Conservation (phyloP, 1,140 invertebrate species). For the Rhopalosiphum padi region DNA sequence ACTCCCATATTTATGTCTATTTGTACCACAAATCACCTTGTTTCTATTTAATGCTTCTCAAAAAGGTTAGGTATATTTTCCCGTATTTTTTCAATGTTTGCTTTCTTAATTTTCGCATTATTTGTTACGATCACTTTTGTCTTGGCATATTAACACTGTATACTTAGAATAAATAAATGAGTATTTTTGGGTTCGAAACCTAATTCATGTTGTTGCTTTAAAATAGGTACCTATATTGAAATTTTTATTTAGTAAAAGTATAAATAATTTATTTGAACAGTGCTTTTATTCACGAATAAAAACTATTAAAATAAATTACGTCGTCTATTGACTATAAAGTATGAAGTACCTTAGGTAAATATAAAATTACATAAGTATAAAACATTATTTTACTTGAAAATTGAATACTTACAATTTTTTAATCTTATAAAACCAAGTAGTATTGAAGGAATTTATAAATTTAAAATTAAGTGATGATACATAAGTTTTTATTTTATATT, state of each 20-base stretch:
- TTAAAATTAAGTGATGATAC: background rate
- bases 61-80: constrained; percentile 26
- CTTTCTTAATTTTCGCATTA: constrained; percentile 27
- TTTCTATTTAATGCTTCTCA: background rate
- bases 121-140: constrained; percentile 25
- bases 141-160: constrained; percentile 11
- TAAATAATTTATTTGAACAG: background rate
- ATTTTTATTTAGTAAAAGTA: background rate
- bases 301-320: background rate
- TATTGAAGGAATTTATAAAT: background rate
- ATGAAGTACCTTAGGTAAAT: background rate
- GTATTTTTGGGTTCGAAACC: background rate
- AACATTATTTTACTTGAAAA: background rate
- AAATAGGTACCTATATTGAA: background rate
- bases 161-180: background rate
- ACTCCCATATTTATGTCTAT: background rate
- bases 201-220: background rate
- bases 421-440: background rate
- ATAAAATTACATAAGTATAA: background rate
- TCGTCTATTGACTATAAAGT: background rate
- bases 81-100: constrained; percentile 19
- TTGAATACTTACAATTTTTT: background rate
- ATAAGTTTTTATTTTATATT: background rate
- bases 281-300: background rate
- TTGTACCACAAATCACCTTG: background rate